phyloP scores from a whole-genome alignment of 2,113 vertebrate genomes.

The Machaerirhynchus nigripectus region DNA sequence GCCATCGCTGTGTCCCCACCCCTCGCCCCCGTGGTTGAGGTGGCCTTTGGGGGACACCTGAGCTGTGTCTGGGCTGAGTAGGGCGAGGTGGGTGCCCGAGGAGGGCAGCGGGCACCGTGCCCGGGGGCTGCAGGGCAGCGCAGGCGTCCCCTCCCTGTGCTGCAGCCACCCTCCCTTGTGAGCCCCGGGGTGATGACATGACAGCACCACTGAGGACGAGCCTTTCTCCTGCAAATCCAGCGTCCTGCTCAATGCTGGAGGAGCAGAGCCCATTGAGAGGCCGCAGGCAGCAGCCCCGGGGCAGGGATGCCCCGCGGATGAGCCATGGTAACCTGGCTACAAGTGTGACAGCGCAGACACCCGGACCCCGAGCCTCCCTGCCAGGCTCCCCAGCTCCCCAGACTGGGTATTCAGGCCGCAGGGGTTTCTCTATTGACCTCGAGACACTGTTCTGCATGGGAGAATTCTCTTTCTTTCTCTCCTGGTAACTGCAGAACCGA shows the following conservation, averaged over 20 bases:
- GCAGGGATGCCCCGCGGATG: background rate
- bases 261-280: background rate
- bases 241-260: background rate
- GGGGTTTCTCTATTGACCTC: constrained; percentile 6
- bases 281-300: background rate
- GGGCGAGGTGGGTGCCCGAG: background rate
- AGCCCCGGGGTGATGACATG: background rate
- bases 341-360: constrained; percentile 27
- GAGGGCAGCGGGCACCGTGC: accelerated
- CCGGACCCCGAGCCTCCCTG: background rate
- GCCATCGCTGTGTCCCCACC: background rate
- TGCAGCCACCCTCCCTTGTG: background rate
- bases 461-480: constrained; percentile 10
- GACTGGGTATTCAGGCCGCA: constrained; percentile 46
- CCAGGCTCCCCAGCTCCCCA: background rate
- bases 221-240: constrained; percentile 15
- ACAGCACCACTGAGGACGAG: background rate
- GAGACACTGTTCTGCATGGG: constrained; percentile 3
- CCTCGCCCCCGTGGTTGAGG: accelerated
- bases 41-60: background rate
- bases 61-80: background rate
- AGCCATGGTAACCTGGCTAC: constrained; percentile 59
- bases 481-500: background rate
- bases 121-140: background rate
- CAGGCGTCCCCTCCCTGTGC: background rate